phyloP scores from a whole-genome alignment of 2,113 vertebrate genomes.

The Malurus melanocephalus region DNA sequence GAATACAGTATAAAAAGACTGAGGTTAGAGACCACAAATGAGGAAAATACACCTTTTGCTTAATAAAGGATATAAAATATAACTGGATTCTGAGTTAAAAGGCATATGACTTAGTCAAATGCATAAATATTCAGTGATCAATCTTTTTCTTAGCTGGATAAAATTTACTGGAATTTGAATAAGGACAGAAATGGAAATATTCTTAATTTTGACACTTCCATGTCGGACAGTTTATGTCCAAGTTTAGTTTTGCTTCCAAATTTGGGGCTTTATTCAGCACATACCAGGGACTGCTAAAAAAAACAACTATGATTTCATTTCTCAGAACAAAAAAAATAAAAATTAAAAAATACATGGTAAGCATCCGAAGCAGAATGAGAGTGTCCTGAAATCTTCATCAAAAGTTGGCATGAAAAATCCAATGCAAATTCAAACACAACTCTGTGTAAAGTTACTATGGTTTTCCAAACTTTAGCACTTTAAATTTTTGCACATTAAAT shows the following conservation, averaged over 20 bases:
- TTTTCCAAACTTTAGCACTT: neutral
- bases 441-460: neutral
- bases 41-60: neutral
- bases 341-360: neutral
- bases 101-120: neutral
- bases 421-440: neutral
- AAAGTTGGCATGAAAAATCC: neutral
- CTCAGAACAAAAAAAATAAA: neutral
- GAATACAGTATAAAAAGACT: neutral
- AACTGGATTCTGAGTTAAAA: neutral
- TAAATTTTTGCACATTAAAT: neutral
- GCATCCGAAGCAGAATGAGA: neutral
- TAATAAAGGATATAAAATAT: conserved; percentile 22
- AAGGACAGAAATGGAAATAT: neutral
- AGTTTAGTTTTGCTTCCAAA: neutral
- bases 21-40: neutral
- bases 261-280: neutral
- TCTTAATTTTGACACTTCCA: neutral
- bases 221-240: neutral
- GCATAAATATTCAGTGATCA: neutral
- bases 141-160: neutral
- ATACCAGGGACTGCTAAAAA: neutral
- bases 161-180: neutral
- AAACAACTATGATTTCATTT: neutral
- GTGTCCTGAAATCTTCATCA: neutral